These are phyloP conservation scores for Peromyscus attwateri DNA, from an alignment of 2,797 vertebrate species.

Conservation along the genomic window DNA sequence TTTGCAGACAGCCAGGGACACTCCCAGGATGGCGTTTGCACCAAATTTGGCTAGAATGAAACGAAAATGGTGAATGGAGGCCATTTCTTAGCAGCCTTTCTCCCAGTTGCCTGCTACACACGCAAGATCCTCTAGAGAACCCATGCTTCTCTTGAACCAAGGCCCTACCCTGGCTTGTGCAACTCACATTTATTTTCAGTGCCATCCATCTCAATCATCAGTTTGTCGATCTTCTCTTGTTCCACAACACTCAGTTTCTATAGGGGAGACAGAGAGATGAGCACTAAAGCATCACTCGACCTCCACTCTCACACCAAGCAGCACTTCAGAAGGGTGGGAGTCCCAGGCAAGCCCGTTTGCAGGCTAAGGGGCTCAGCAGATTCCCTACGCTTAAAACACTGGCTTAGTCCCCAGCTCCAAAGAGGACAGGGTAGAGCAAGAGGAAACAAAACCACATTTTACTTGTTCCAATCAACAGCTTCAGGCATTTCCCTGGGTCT, in stretches of 20 bases:
- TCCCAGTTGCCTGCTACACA: accelerated
- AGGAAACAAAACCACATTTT: not conserved
- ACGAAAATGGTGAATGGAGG: accelerated
- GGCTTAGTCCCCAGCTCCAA: not conserved
- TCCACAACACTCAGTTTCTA: slow-evolving; percentile 94
- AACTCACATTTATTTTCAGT: slow-evolving; percentile 98
- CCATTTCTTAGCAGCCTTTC: not conserved
- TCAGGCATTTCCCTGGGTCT: not conserved
- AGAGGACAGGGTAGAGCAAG: accelerated
- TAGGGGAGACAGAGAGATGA: not conserved
- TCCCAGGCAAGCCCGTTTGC: not conserved
- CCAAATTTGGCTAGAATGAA: slow-evolving; percentile 95
- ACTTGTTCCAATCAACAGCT: accelerated
- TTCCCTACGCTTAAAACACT: not conserved
- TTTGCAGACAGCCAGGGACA: slow-evolving; percentile 99
- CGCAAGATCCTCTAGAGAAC: not conserved
- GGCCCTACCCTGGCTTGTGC: accelerated
- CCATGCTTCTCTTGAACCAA: accelerated
- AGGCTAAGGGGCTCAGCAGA: not conserved
- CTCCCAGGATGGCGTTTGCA: slow-evolving; percentile 98
- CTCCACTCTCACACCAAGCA: accelerated
- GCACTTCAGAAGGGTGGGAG: accelerated
- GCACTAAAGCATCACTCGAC: accelerated
- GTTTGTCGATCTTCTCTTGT: slow-evolving; percentile 96
- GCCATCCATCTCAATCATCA: slow-evolving; percentile 99